These are phyloP conservation scores for Octodonta nipae DNA, from an alignment of 2,888 invertebrate species.

Conservation along the genomic window DNA sequence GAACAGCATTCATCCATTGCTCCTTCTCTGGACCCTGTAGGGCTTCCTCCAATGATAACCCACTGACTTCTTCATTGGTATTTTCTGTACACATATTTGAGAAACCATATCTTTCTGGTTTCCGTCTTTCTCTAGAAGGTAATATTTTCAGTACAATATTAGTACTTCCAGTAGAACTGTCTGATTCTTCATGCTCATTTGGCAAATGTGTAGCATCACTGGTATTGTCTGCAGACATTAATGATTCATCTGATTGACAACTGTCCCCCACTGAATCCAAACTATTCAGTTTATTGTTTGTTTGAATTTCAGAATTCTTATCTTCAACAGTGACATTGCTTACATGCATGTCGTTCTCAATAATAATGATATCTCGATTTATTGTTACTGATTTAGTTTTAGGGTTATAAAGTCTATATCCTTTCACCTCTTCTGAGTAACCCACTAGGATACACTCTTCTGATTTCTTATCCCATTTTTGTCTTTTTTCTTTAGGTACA, in stretches of 20 bases:
- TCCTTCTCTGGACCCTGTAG: neutral
- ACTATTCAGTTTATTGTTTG: constrained; percentile 6
- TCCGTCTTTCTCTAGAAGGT: no score
- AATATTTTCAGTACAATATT: no score
- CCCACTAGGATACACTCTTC: constrained; percentile 16
- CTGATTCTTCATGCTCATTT: neutral
- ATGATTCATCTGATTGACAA: neutral
- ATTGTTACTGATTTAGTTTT: constrained; percentile 6
- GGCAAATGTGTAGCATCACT: neutral
- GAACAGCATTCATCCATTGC: constrained; percentile 2
- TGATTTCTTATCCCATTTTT: constrained; percentile 17
- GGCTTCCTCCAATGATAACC: neutral
- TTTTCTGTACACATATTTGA: no score
- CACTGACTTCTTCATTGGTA: neutral
- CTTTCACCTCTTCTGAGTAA: constrained; percentile 16
- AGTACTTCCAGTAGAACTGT: no score
- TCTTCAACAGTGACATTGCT: no score
- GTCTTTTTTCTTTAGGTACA: constrained; percentile 13
- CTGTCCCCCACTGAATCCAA: constrained; percentile 9
- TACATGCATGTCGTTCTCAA: constrained; percentile 6
- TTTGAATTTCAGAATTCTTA: neutral
- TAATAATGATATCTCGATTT: constrained; percentile 10
- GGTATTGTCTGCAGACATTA: neutral
- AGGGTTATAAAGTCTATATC: constrained; percentile 15
- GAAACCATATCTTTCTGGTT: no score